Percentiles rank a stretch among this genome's conserved stretches.
phyloP scores from a whole-genome alignment of 1,140 invertebrate species.

The Magallana gigas region DNA sequence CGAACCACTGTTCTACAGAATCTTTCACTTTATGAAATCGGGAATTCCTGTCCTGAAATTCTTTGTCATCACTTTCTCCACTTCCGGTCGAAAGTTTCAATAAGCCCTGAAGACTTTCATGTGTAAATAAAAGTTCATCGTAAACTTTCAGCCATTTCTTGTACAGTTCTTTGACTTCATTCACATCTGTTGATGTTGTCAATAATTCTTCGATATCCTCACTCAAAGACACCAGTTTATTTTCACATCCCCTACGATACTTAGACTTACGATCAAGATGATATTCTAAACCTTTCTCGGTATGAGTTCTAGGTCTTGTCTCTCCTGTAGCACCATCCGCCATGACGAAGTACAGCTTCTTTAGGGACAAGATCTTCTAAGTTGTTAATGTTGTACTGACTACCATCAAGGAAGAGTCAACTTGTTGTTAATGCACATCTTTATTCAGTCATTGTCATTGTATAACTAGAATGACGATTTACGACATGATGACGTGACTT shows the following conservation, averaged over 20 bases:
- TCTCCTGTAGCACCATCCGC: not conserved
- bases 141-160: constrained; percentile 22
- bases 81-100: not conserved
- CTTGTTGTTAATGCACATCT: too few relatives aligned
- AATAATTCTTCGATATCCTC: not conserved
- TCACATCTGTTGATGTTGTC: not conserved
- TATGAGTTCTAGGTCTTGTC: not conserved
- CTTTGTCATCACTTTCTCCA: not conserved
- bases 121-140: constrained; percentile 24
- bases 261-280: not conserved
- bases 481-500: too few relatives aligned
- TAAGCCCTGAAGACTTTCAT: constrained; percentile 21
- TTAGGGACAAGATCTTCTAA: not conserved
- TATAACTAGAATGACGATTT: too few relatives aligned
- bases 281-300: constrained; percentile 28
- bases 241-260: not conserved
- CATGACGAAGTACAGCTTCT: not conserved
- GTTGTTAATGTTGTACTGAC: not conserved
- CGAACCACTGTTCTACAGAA: constrained; percentile 40
- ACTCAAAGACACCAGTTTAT: constrained; percentile 1
- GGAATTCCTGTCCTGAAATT: constrained; percentile 33
- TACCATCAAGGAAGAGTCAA: too few relatives aligned
- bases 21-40: constrained; percentile 7
- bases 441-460: too few relatives aligned
- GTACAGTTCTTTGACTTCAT: constrained; percentile 18